Evolutionary conservation across 1,140 invertebrate genomes (phyloP), one percentile per base, ranked within the genome.

Genomic region (Caenorhabditis remanei): DNA sequence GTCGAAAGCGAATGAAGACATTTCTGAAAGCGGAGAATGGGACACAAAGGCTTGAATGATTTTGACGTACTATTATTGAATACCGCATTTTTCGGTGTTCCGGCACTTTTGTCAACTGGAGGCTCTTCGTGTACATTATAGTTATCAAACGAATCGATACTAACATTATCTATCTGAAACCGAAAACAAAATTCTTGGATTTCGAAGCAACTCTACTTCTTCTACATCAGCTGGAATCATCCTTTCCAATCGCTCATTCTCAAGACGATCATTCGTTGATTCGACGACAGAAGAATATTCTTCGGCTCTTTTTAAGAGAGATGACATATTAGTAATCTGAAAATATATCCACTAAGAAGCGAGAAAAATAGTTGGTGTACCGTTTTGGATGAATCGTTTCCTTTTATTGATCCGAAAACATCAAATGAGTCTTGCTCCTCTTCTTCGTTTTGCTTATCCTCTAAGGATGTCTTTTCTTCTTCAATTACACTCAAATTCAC

Each of bases 401-500:
- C n/a, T n/a, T 16, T 7, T 2, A 46, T 79, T 8, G n/a, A 11
- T 50, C 71, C n/a, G n/a, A 79, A 79, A 19, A 53, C 46, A 50
- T 79, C 71, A 53, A 79, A 79, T 24, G 71, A 79, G 53, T 50
- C 71, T 11, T 48, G 43, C 5, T 79, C 9, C 4, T 43, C 65
- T 43, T 71, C 65, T 19, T 71, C 41, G 13, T 61, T n/a, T 24
- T 61, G 13, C n/a, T 61, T 24, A 4, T 61, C n/a, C 0, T 7
- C 56, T 13, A 9, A 1, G 0, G 40, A 8, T 13, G 61, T 65
- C 40, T 13, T 32, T 71, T 71, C 71, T 14, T 79, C 71, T 50
- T 48, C 46, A 79, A 79, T 79, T 24, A 21, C 71, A 79, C 71
- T 79, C 71, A 79, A 79, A 79, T 79, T 79, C n/a, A 53, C 71